A percentile compares a stretch with the other conserved stretches of the same genome.
Evolutionary conservation across 2,797 vertebrate species (phyloP).

Genomic region (Spondyliosoma cantharus): DNA sequence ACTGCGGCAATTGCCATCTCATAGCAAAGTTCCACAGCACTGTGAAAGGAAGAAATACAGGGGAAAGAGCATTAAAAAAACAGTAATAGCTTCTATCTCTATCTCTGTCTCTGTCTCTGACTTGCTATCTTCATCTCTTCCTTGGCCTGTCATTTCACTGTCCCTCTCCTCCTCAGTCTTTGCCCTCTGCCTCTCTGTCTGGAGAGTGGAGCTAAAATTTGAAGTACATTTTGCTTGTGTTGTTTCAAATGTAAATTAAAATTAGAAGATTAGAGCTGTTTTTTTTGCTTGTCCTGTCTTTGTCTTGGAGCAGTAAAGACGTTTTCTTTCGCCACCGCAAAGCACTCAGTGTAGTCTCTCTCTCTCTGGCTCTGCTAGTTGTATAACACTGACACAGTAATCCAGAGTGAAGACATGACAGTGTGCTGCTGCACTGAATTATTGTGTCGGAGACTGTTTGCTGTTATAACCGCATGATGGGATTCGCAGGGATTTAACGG

Average conservation of each 20-base stretch:
- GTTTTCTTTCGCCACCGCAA: constrained; percentile 7
- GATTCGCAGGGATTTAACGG: constrained; percentile 58
- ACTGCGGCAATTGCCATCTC: constrained; percentile 78
- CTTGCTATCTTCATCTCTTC: constrained; percentile 62
- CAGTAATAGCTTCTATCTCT: constrained; percentile 75
- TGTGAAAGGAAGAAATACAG: constrained; percentile 74
- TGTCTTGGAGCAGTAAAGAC: constrained; percentile 11
- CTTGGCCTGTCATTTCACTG: constrained; percentile 33
- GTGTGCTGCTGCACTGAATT: constrained; percentile 52
- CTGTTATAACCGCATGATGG: constrained; percentile 48
- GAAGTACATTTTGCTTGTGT: constrained; percentile 8
- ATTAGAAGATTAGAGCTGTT: not conserved
- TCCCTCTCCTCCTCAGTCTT: constrained; percentile 19
- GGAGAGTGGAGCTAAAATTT: not conserved
- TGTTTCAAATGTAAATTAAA: constrained; percentile 13
- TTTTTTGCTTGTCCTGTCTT: not conserved
- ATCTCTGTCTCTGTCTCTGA: constrained; percentile 53
- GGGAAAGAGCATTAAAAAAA: constrained; percentile 71
- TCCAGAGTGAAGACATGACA: constrained; percentile 60
- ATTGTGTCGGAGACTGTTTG: constrained; percentile 59
- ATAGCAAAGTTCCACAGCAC: constrained; percentile 72
- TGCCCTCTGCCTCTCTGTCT: constrained; percentile 15
- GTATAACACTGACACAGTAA: constrained; percentile 46
- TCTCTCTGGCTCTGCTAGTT: constrained; percentile 23
- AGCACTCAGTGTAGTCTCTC: constrained; percentile 24